Percentiles rank a stretch among this genome's conserved stretches.
Conservation (phyloP, 2,888 invertebrate genomes). For the Sturmia bella region DNA sequence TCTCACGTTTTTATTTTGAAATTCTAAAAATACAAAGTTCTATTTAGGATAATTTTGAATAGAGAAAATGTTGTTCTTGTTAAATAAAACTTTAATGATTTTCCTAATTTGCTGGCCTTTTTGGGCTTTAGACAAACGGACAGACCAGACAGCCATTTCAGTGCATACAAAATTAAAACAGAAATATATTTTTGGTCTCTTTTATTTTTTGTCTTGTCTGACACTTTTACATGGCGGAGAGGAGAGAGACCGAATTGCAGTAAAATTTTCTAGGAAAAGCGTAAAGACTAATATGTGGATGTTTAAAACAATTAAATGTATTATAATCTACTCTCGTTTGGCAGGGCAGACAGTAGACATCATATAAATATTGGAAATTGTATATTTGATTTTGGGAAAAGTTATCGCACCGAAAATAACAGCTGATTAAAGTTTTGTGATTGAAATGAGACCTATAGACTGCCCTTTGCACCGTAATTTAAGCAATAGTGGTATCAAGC, state of each 20-base stretch:
- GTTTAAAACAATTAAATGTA: not conserved
- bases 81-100: not conserved
- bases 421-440: too few relatives aligned
- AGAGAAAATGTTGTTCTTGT: not conserved
- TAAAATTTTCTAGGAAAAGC: constrained; percentile 26
- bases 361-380: too few relatives aligned
- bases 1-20: not conserved
- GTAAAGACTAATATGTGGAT: not conserved
- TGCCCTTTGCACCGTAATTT: too few relatives aligned
- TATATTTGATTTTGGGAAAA: too few relatives aligned
- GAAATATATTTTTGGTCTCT: constrained; percentile 27
- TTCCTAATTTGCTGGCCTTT: constrained; percentile 18
- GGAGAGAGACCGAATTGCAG: constrained; percentile 44
- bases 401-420: too few relatives aligned
- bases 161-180: constrained; percentile 8
- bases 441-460: too few relatives aligned
- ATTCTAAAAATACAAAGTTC: constrained; percentile 55
- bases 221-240: constrained; percentile 58
- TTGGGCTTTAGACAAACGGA: not conserved
- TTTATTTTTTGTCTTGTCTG: too few relatives aligned
- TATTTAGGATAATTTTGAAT: constrained; percentile 33
- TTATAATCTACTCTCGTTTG: not conserved
- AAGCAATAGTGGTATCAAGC: too few relatives aligned
- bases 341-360: too few relatives aligned
- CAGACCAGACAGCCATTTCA: not conserved